Conservation (phyloP, 2,888 invertebrate species). For the Luffia ferchaultella region DNA sequence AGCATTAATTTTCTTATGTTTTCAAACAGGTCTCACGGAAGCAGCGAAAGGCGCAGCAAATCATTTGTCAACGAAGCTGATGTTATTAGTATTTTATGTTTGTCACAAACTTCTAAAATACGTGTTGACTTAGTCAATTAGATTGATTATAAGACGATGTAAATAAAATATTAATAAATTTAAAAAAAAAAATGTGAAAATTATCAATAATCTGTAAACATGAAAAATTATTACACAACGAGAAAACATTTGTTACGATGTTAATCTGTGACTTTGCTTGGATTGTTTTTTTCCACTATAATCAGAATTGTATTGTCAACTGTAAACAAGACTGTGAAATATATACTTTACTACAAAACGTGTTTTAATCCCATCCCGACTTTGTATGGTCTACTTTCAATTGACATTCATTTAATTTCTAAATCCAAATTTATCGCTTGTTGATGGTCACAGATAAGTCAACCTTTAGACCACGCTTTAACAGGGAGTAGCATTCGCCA, state of each 20-base stretch:
- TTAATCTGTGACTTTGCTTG: background rate
- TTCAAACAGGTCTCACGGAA: constrained; percentile 46
- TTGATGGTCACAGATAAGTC: too few species aligned
- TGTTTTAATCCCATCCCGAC: background rate
- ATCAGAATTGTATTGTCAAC: background rate
- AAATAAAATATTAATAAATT: background rate
- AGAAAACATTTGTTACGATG: background rate
- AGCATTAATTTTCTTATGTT: background rate
- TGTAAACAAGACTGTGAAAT: background rate
- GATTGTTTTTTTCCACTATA: background rate
- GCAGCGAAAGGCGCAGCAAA: constrained; percentile 39
- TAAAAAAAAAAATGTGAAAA: background rate
- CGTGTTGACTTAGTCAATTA: background rate
- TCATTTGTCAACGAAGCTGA: background rate
- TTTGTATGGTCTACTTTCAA: too few species aligned
- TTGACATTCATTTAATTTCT: too few species aligned
- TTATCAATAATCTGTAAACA: background rate
- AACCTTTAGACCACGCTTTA: too few species aligned
- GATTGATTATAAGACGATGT: background rate
- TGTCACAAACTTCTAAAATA: background rate
- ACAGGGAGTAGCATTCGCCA: too few species aligned
- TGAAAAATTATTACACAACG: background rate
- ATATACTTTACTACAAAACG: background rate
- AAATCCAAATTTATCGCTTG: too few species aligned
- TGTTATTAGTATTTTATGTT: background rate